Evolutionary conservation across 2,888 invertebrate genomes (phyloP), one percentile per base, ranked within the genome.

Genomic region (Thecophora atra): DNA sequence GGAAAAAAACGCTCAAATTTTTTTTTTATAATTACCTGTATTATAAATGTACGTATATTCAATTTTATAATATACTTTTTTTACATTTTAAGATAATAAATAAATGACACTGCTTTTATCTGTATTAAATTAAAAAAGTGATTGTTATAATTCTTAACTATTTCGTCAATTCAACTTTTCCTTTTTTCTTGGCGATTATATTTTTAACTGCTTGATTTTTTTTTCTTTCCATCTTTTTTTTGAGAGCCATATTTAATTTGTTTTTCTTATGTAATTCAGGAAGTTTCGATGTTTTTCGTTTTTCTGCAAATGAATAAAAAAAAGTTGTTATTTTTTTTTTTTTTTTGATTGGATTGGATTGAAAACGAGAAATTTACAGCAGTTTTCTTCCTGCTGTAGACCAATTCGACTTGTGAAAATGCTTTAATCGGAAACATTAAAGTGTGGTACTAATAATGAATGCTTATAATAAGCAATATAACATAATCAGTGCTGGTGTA

Each of bases 151-250:
- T 37, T 37, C 37, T 37, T 37, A 73, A 78, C 74, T 47, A 47
- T 47, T n/a, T 47, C 17, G 4, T 47, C 4, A 47, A 47, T 1
- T 5, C n/a, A 15, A 73, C 76, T 73, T 80, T 80, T 3, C 75
- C 76, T 64, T 85, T 85, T 60, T 82, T 81, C 70, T 81, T 80
- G 30, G 82, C 80, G 2, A 85, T 85, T 0, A 85, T 76, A 73
- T 82, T 74, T 28, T 79, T 77, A 0, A 81, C 78, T 6, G 78
- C 82, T 72, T 82, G 77, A 56, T 83, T 72, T 76, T 85, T 85
- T 70, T 85, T 85, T 1, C 83, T 80, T 68, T 84, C 83, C 5
- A 85, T 85, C 77, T 81, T 83, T 15, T 81, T 76, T 13, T 79
- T 78, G 24, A 85, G 73, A 6, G 80, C 79, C 21, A 76, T 67